These are phyloP conservation scores for Formicarius rufipectus DNA, from an alignment of 2,113 vertebrate species.

Conservation along the genomic window DNA sequence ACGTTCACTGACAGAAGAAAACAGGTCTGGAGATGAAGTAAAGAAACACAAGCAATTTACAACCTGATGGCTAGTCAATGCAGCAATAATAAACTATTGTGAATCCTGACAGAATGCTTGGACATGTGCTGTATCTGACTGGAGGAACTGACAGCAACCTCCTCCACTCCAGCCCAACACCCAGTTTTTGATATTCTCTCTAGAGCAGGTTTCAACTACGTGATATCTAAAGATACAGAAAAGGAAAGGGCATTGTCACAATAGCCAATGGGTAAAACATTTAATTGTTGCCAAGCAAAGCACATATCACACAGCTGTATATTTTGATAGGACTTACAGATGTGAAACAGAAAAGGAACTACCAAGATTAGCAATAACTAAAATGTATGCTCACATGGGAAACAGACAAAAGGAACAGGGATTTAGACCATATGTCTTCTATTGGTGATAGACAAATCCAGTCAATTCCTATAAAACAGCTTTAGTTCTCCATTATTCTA, in stretches of 20 bases:
- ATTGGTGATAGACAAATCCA: background rate
- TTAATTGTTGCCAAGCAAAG: background rate
- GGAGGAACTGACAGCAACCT: background rate
- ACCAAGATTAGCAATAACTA: background rate
- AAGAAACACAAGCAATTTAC: background rate
- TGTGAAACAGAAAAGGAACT: background rate
- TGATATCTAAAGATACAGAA: background rate
- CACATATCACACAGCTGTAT: background rate
- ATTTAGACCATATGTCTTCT: background rate
- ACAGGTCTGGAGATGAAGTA: conserved; percentile 83
- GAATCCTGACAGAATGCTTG: background rate
- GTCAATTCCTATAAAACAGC: background rate
- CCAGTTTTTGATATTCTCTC: background rate
- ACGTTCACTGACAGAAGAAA: conserved; percentile 93
- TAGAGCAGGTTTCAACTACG: background rate
- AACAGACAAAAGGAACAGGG: background rate
- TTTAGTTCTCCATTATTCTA: background rate
- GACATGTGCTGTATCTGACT: accelerated
- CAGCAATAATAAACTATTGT: background rate
- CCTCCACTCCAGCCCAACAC: background rate
- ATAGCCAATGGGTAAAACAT: background rate
- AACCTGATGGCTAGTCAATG: background rate
- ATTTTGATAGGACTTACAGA: background rate
- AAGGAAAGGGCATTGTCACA: background rate
- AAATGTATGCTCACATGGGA: background rate